phyloP scores from a whole-genome alignment of 2,797 vertebrate species.

The Acanthornis magna region DNA sequence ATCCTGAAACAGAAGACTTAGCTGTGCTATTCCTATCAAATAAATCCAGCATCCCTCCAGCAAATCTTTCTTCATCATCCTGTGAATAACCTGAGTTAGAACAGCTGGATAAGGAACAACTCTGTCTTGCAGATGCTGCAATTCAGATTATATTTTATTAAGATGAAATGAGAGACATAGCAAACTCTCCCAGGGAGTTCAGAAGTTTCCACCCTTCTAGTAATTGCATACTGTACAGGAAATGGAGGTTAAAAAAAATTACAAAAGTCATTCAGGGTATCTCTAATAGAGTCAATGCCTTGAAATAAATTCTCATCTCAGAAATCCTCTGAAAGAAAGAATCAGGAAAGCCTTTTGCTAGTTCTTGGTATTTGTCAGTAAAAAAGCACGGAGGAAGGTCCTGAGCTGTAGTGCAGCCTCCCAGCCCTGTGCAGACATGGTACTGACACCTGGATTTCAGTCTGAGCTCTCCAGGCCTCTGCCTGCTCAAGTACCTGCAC shows the following conservation, averaged over 20 bases:
- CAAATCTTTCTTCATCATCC: slow-evolving; percentile 46
- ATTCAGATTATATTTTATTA: slow-evolving; percentile 70
- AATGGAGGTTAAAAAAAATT: slow-evolving; percentile 69
- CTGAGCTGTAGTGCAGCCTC: background rate
- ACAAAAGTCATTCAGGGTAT: slow-evolving; percentile 69
- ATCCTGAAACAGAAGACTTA: background rate
- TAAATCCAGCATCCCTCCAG: background rate
- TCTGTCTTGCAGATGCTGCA: slow-evolving; percentile 66
- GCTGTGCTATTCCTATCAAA: background rate
- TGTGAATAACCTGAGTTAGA: slow-evolving; percentile 56
- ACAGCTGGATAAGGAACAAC: slow-evolving; percentile 69
- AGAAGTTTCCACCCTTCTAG: slow-evolving; percentile 73
- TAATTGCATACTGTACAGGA: slow-evolving; percentile 74
- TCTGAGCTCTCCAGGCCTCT: background rate
- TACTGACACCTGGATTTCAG: background rate
- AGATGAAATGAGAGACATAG: slow-evolving; percentile 61
- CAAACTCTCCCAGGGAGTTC: slow-evolving; percentile 76
- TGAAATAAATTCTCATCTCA: slow-evolving; percentile 62
- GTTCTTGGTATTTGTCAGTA: background rate
- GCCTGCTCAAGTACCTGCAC: background rate
- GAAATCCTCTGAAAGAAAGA: slow-evolving; percentile 37
- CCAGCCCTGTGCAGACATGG: background rate
- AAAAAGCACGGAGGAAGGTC: background rate
- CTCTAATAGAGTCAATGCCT: slow-evolving; percentile 54
- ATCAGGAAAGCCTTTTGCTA: slow-evolving; percentile 23